Percentiles rank a stretch among this genome's conserved stretches.
phyloP scores from a whole-genome alignment of 2,888 invertebrate species.

The Carabus problematicus region DNA sequence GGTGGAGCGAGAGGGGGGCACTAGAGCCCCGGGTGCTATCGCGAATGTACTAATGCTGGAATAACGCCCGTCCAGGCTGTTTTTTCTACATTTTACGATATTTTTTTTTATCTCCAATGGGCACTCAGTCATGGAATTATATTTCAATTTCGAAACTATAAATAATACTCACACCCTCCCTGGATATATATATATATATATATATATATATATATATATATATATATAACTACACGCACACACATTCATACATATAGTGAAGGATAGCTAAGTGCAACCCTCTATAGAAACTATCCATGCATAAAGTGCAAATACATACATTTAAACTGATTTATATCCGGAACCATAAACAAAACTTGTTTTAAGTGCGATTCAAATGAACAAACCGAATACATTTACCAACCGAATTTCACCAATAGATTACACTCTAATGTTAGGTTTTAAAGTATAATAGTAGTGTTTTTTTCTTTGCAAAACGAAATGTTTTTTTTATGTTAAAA shows the following conservation, averaged over 20 bases:
- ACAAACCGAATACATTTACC: too few relatives aligned
- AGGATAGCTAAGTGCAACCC: not conserved
- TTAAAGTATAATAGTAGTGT: too few relatives aligned
- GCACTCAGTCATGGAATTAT: slow-evolving; percentile 55
- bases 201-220: too few relatives aligned
- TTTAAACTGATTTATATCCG: not conserved
- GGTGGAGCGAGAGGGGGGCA: slow-evolving; percentile 10
- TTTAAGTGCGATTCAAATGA: too few relatives aligned
- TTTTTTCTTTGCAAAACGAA: too few relatives aligned
- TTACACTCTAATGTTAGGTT: too few relatives aligned
- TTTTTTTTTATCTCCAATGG: slow-evolving; percentile 54
- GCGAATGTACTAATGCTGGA: slow-evolving; percentile 54
- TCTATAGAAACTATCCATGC: not conserved
- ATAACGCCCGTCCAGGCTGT: slow-evolving; percentile 51
- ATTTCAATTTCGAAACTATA: slow-evolving; percentile 52
- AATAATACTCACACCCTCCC: slow-evolving; percentile 37
- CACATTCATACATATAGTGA: too few relatives aligned
- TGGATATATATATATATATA: not conserved
- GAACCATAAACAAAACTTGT: too few relatives aligned
- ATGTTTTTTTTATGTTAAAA: too few relatives aligned
- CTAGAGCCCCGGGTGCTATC: slow-evolving; percentile 52
- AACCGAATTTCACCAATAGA: too few relatives aligned
- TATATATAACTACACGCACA: not conserved
- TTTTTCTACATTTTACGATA: slow-evolving; percentile 54
- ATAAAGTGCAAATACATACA: slow-evolving; percentile 3